phyloP scores from a whole-genome alignment of 2,888 invertebrate genomes.

The Tiliacea aurago region DNA sequence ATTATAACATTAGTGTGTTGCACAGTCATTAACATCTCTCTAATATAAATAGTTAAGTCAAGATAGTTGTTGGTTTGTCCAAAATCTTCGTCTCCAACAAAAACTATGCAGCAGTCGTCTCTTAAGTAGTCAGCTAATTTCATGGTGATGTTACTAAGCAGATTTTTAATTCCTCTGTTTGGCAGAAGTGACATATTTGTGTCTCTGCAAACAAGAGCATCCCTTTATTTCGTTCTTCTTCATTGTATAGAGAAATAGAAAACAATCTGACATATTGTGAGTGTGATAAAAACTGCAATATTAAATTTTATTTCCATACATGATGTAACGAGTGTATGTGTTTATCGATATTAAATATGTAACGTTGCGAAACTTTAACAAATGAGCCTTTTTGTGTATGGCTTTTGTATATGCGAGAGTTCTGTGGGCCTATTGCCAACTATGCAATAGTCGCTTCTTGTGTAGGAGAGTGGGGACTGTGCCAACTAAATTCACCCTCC shows the following conservation, averaged over 20 bases:
- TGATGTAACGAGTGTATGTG: neutral
- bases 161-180: no score
- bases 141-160: no score
- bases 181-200: no score
- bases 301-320: neutral
- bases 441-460: slow-evolving; percentile 64
- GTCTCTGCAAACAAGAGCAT: no score
- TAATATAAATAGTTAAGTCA: no score
- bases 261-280: neutral
- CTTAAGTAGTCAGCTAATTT: no score
- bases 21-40: no score
- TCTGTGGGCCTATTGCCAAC: slow-evolving; percentile 70
- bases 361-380: slow-evolving; percentile 52
- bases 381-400: slow-evolving; percentile 59
- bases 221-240: neutral
- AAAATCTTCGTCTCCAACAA: no score
- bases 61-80: no score
- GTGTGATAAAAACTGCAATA: neutral
- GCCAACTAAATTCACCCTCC: slow-evolving; percentile 68
- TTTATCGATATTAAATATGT: slow-evolving; percentile 35
- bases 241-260: neutral
- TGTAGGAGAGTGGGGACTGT: slow-evolving; percentile 57
- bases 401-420: slow-evolving; percentile 58
- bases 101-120: no score
- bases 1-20: no score